phyloP scores from a whole-genome alignment of 2,888 invertebrate species.

The Tetranychus truncatus region DNA sequence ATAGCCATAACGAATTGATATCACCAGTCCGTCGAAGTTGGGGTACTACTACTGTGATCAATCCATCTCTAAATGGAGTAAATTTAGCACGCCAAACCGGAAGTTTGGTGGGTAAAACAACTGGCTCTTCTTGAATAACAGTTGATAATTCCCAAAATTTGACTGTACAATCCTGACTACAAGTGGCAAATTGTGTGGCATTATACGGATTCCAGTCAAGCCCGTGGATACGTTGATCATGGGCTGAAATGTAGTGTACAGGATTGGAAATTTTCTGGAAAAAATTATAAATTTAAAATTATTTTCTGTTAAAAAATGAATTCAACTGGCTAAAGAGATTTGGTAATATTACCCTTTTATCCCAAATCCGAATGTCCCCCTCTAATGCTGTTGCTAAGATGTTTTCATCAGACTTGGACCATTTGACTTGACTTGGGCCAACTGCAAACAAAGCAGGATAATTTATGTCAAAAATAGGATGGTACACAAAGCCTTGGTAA shows the following conservation, averaged over 20 bases:
- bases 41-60: slow-evolving; percentile 77
- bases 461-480: background rate
- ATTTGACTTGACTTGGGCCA: slow-evolving; percentile 71
- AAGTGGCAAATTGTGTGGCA: slow-evolving; percentile 41
- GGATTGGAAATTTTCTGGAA: slow-evolving; percentile 37
- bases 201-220: slow-evolving; percentile 61
- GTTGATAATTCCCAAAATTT: slow-evolving; percentile 67
- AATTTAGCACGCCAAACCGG: slow-evolving; percentile 72
- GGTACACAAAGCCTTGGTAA: background rate
- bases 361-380: slow-evolving; percentile 88
- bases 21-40: slow-evolving; percentile 64
- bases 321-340: no score
- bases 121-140: slow-evolving; percentile 64
- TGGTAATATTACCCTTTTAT: slow-evolving; percentile 43
- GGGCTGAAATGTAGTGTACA: slow-evolving; percentile 79
- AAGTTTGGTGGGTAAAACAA: slow-evolving; percentile 51
- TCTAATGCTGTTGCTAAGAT: slow-evolving; percentile 84
- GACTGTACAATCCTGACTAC: slow-evolving; percentile 84
- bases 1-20: slow-evolving; percentile 52
- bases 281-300: background rate
- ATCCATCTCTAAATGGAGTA: slow-evolving; percentile 77
- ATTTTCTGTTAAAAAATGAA: background rate
- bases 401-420: slow-evolving; percentile 66
- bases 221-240: slow-evolving; percentile 70
- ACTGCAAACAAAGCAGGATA: slow-evolving; percentile 27